Evolutionary conservation across 2,113 vertebrate species (phyloP), one percentile per base, ranked within the genome.

Genomic region (Myotis yumanensis): DNA sequence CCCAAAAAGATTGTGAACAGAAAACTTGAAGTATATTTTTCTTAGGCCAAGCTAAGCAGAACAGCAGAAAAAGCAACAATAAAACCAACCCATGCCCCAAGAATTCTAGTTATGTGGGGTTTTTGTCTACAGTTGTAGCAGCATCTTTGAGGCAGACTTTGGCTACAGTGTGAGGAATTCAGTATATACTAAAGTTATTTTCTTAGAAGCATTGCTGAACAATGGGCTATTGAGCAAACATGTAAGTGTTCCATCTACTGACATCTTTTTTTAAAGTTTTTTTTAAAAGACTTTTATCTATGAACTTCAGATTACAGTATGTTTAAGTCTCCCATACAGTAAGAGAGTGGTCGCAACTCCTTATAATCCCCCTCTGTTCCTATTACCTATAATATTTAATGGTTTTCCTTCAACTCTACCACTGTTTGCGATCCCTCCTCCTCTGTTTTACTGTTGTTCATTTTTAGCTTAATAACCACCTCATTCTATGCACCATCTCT

Each of bases 401-500:
- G 91, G 72, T 91, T 96, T 96, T 85, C 59, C 73, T 95, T 90
- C 73, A 81, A 80, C 73, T 90, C 40, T 59, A 8, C 86, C 75
- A 82, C 73, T 30, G 8, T 25, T 71, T 73, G 68, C 0, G 4
- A 54, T 64, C 43, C 30, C 22, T 83, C 46, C 22, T 83, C 46
- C 69, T 73, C 94, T 95, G 77, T 93, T 95, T 95, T 87, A 96
- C 83, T 90, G 91, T 80, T 93, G 79, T 81, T 96, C 93, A 59
- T 87, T 96, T 96, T 95, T 73, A 96, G 92, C 95, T 91, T 97
- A 97, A 97, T 96, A 94, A 92, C 96, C 11, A 92, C 82, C 90
- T 95, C 75, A 87, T 95, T 97, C 97, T 91, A 94, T 96, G 97
- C 80, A 96, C 95, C 96, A 96, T 96, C 95, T 90, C 75, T 94